phyloP scores from a whole-genome alignment of 2,888 invertebrate genomes.

The Rhopalosiphum nymphaeae region DNA sequence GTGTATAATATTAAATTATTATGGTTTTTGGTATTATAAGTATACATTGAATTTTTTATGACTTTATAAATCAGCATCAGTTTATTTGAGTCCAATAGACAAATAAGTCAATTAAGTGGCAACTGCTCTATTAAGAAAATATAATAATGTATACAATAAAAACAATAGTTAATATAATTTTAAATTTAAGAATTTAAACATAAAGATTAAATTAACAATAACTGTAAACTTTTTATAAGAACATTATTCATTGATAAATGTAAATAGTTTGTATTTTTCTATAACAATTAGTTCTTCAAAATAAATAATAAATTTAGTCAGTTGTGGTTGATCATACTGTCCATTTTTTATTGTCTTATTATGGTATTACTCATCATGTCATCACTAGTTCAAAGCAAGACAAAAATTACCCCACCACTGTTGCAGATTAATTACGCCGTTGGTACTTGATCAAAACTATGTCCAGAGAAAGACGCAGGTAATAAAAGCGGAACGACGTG shows the following conservation, averaged over 20 bases:
- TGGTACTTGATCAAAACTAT: constrained; percentile 94
- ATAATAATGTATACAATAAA: neutral
- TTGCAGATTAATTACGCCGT: constrained; percentile 82
- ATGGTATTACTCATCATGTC: constrained; percentile 40
- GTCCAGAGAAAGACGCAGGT: constrained; percentile 95
- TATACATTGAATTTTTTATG: neutral
- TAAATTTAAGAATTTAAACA: neutral
- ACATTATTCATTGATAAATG: neutral
- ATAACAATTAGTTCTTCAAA: neutral
- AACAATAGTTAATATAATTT: neutral
- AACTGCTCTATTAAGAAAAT: neutral
- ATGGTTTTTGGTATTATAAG: neutral
- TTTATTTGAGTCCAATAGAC: neutral
- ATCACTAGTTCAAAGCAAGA: constrained; percentile 59
- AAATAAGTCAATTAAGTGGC: neutral
- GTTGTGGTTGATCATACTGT: constrained; percentile 51
- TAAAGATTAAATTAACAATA: neutral
- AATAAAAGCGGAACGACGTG: constrained; percentile 95
- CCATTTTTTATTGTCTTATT: neutral
- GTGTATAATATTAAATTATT: neutral
- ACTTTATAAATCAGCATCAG: neutral
- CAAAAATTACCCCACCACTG: constrained; percentile 61
- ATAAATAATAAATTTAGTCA: constrained; percentile 48
- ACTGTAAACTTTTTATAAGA: neutral
- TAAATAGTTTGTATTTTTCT: constrained; percentile 3